phyloP scores from a whole-genome alignment of 2,888 invertebrate genomes.

The Cephonodes hylas region DNA sequence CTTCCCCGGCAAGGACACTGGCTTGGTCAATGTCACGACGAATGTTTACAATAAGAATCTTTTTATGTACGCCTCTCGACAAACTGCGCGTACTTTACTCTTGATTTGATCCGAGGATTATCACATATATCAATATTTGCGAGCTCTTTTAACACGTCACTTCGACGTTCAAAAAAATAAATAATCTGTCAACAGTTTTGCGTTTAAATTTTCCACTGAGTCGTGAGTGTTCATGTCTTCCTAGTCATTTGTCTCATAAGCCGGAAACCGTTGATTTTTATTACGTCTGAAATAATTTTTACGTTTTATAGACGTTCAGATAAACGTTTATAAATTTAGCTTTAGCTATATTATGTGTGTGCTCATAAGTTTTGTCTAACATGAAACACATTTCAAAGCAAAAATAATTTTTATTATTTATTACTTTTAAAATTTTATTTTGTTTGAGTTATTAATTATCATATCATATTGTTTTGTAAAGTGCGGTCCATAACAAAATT shows the following conservation, averaged over 20 bases:
- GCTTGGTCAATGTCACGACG: conserved; percentile 57
- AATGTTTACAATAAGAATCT: conserved; percentile 44
- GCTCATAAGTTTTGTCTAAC: too few species aligned
- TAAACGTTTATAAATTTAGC: too few species aligned
- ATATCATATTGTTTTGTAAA: too few species aligned
- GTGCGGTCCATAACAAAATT: too few species aligned
- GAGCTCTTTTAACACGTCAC: neutral
- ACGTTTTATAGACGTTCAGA: neutral
- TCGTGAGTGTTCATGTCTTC: neutral
- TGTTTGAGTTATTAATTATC: too few species aligned
- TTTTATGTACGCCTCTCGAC: conserved; percentile 20
- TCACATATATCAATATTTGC: neutral
- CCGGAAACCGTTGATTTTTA: neutral
- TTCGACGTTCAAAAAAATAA: neutral
- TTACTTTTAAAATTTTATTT: too few species aligned
- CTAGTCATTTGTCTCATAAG: neutral
- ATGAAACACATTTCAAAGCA: too few species aligned
- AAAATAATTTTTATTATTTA: too few species aligned
- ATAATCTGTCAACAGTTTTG: neutral
- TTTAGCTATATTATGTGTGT: too few species aligned
- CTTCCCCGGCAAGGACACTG: conserved; percentile 51
- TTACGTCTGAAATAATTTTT: neutral
- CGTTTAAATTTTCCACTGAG: neutral
- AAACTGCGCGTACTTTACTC: conserved; percentile 25
- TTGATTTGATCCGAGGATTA: neutral